Evolutionary conservation across 2,113 vertebrate genomes (phyloP).

Genomic region (Suncus etruscus): DNA sequence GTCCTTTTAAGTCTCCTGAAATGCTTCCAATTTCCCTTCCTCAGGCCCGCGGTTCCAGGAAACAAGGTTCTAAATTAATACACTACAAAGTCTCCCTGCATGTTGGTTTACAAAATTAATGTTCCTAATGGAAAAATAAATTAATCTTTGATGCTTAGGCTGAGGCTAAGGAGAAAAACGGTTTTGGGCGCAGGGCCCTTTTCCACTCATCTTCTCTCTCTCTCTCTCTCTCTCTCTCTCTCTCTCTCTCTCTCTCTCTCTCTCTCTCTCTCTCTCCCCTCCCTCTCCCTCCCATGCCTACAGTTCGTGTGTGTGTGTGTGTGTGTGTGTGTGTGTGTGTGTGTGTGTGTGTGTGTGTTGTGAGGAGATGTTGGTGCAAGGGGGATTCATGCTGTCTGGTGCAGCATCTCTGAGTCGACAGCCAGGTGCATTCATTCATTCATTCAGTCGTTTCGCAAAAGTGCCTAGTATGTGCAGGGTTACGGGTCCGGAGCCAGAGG

Average conservation of each 20-base stretch:
- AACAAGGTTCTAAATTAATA: conserved; percentile 64
- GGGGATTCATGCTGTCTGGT: background rate
- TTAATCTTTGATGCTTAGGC: conserved; percentile 68
- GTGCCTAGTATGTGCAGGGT: background rate
- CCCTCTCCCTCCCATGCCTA: background rate
- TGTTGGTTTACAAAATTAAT: conserved; percentile 75
- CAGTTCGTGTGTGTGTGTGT: background rate
- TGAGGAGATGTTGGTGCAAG: too few relatives aligned
- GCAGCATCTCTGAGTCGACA: conserved; percentile 12
- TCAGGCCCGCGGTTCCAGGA: conserved; percentile 56
- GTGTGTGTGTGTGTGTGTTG: background rate
- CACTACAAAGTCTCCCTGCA: conserved; percentile 50
- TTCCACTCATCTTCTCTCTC: conserved; percentile 3
- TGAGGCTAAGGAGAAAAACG: conserved; percentile 60
- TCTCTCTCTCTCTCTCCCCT: too few relatives aligned
- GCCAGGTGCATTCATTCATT: background rate
- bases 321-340: background rate
- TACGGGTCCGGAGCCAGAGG: background rate
- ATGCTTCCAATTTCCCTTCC: conserved; percentile 52
- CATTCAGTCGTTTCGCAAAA: background rate
- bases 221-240: background rate
- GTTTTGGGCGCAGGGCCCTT: conserved; percentile 23
- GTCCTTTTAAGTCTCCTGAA: conserved; percentile 2
- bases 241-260: too few relatives aligned
- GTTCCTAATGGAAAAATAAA: conserved; percentile 71